A percentile compares a stretch with the other conserved stretches of the same genome.
These are phyloP conservation scores for Willowsia nigromaculata DNA, from an alignment of 2,888 invertebrate species.

Conservation along the genomic window DNA sequence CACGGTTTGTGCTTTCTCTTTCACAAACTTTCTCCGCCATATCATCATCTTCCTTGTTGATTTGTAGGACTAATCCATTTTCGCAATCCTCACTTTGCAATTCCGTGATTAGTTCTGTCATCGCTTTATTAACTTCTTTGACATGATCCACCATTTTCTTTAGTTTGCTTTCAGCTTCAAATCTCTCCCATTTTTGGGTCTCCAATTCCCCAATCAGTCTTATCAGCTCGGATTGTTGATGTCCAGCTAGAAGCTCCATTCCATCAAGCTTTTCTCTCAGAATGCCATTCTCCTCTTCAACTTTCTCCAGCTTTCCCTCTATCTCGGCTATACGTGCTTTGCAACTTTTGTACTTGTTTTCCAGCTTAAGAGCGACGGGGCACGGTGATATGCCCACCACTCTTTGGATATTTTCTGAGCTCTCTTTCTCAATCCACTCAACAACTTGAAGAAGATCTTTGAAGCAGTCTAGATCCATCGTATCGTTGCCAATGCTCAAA, in stretches of 20 bases:
- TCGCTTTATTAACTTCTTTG: not conserved
- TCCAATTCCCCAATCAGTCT: not conserved
- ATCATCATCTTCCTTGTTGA: not conserved
- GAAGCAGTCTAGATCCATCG: not conserved
- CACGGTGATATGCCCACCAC: not conserved
- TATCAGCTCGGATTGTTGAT: not conserved
- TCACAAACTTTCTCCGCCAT: not conserved
- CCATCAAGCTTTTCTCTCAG: not conserved
- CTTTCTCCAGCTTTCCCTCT: not conserved
- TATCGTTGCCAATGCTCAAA: not conserved
- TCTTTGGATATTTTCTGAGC: not conserved
- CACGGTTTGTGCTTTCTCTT: not conserved
- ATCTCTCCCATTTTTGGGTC: not conserved
- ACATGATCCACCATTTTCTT: slow-evolving; percentile 8
- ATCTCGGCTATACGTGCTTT: not conserved
- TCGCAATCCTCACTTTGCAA: not conserved
- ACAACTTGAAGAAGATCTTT: not conserved
- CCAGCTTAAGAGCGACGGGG: not conserved
- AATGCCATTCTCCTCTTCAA: not conserved
- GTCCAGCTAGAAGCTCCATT: not conserved
- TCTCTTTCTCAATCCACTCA: not conserved
- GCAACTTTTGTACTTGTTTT: not conserved
- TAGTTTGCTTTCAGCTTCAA: not conserved
- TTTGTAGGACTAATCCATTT: too few species aligned
- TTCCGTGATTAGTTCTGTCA: not conserved